Base-by-base conservation (phyloP, 2,888 invertebrate species). In the Apeira syringaria region DNA sequence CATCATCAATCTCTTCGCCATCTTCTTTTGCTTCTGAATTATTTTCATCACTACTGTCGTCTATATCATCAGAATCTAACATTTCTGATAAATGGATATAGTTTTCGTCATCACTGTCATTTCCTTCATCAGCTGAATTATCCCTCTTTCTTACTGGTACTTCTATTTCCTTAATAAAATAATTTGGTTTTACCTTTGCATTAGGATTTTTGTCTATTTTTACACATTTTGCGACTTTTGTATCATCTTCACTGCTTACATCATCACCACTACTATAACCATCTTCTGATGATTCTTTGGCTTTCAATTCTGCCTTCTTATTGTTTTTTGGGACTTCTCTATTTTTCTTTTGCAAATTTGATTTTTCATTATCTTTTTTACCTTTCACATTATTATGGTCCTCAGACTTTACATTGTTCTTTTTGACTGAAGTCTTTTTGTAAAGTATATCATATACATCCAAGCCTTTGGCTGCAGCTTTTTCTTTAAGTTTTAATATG, bases 401-500 rank as follows among this genome's bases (percentile, higher is more conserved):
- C 45, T 56, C 42, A 8, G 45, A 17, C 1, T 49, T 32, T 41
- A 42, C 36, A 26, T 53, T 56, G 47, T 74, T 72, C 51, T 74
- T 80, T 55, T 82, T 82, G 1, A 45, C 51, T 11, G 82, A 66
- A 9, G 64, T 55, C 49, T 87, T 86, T 56, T 80, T 82, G 53
- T 80, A 86, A 5, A 80, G 78, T 49, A 85, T 72, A 2, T 88
- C 81, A 40, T 89, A 87, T 1, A 81, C 77, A 53, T 89, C 77
- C 6, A 80, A 50, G 31, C 75, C 85, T 61, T 75, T 80, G 27
- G 55, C 57, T 13, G 56, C 76, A 38, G 76, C 85, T 72, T 75
- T 84, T 64, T 85, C 84, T 66, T 94, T 93, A 0, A 94, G 68
- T 63, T 94, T 92, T 59, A 98, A 82, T 51, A 99, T 98, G 8